Evolutionary conservation across 2,113 vertebrate species (phyloP), one percentile per base, ranked within the genome.

Genomic region (Callipepla squamata): DNA sequence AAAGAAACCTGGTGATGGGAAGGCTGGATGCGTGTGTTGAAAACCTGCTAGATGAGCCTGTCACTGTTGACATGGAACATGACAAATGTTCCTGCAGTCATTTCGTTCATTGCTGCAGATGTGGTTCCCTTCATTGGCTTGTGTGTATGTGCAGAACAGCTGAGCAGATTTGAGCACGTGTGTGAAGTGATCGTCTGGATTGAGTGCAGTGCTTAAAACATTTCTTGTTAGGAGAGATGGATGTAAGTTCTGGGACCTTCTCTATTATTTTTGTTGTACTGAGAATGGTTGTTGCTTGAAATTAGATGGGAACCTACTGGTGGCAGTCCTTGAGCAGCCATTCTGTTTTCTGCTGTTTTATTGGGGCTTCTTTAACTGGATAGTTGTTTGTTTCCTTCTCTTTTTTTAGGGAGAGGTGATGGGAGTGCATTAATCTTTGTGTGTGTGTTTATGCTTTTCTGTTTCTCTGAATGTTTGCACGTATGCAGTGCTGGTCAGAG

Each of bases 231-330:
- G 3, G 51, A 45, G 75, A 69, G 30, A 6, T 25, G 11, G 6
- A 12, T 74, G 3, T 7, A 28, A 20, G 4, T 58, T 87, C 61
- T 59, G 62, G 63, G n/a, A 19, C 3, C 17, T 75, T n/a, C 66
- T 66, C 4, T 45, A 10, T 45, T 25, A 69, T 45, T n/a, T 69
- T 20, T 66, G 38, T 11, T 86, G 26, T 11, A 1, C 38, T 28
- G 14, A 13, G 34, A 13, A 16, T 86, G 55, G n/a, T 57, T 69
- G 6, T 34, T 62, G 42, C 42, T 53, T 69, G 82, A 77, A 55
- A 36, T 0, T 0, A 30, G 36, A 17, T 86, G 73, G 42, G 45
- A 77, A 7, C 12, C 11, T 30, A 0, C 1, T 78, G 62, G 14
- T 59, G 51, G 36, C 47, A 3, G 2, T 58, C 20, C 38, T 53